A percentile compares a stretch with the other conserved stretches of the same genome.
Conservation (phyloP, 2,888 invertebrate species). For the Lottia scabra region DNA sequence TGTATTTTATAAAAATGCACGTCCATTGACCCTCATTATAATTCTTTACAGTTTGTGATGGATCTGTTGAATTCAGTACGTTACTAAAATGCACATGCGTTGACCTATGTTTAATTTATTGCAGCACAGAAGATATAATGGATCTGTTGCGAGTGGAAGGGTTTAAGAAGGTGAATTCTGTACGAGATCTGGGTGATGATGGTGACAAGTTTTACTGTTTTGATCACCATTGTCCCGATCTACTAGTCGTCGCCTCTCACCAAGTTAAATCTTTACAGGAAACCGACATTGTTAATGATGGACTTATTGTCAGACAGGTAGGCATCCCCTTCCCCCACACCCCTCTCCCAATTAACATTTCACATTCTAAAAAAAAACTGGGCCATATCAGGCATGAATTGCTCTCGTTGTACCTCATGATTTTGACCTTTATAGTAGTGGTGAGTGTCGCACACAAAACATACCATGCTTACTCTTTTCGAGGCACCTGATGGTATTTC, state of each 20-base stretch:
- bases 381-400: too few species aligned
- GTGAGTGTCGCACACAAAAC: too few species aligned
- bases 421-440: too few species aligned
- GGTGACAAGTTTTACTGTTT: constrained; percentile 47
- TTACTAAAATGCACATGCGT: too few species aligned
- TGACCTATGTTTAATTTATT: constrained; percentile 1
- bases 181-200: constrained; percentile 25
- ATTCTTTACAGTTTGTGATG: too few species aligned
- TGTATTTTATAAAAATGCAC: not conserved
- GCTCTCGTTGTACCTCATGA: too few species aligned
- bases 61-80: too few species aligned
- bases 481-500: too few species aligned
- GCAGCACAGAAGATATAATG: constrained; percentile 49
- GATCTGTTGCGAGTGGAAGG: constrained; percentile 49
- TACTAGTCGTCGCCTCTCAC: constrained; percentile 60
- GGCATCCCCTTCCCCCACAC: not conserved
- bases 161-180: constrained; percentile 38
- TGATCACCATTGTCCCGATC: constrained; percentile 62
- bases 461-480: too few species aligned
- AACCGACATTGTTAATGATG: constrained; percentile 48
- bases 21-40: not conserved
- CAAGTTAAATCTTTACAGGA: constrained; percentile 45
- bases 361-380: too few species aligned
- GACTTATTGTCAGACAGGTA: constrained; percentile 65
- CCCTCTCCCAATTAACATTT: too few species aligned